Evolutionary conservation across 53 echinoderm and acorn worm species (phyloP).

Genomic region (Mesocentrotus franciscanus): DNA sequence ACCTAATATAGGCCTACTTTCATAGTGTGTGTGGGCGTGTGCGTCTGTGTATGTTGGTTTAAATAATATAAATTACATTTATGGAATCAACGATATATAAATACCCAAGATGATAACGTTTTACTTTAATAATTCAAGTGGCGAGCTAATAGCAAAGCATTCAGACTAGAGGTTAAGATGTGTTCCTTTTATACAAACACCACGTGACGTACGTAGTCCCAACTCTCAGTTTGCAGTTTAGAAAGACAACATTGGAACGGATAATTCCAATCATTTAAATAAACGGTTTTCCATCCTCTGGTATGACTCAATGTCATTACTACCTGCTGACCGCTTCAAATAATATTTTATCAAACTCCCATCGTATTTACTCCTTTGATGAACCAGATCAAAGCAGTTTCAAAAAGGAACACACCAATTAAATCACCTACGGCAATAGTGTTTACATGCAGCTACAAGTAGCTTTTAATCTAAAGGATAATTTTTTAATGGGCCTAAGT

Average conservation of each 20-base stretch:
- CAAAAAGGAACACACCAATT: not conserved
- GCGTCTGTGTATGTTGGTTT: too few relatives aligned
- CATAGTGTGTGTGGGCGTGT: too few relatives aligned
- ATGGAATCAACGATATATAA: too few relatives aligned
- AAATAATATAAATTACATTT: too few relatives aligned
- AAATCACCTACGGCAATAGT: not conserved
- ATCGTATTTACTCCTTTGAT: slow-evolving; percentile 26
- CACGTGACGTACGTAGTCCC: not conserved
- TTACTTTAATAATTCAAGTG: too few relatives aligned
- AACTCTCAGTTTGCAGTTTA: not conserved
- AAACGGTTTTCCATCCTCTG: not conserved
- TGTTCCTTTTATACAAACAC: not conserved
- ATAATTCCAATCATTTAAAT: slow-evolving; percentile 27
- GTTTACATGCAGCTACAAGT: not conserved
- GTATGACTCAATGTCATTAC: slow-evolving; percentile 32
- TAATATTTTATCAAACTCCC: slow-evolving; percentile 12
- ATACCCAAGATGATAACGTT: too few relatives aligned
- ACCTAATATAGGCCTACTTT: too few relatives aligned
- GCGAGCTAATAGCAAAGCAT: too few relatives aligned
- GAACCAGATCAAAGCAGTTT: not conserved
- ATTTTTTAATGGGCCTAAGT: too few relatives aligned
- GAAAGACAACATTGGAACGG: slow-evolving; percentile 30
- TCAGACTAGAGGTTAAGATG: too few relatives aligned
- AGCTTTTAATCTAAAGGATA: too few relatives aligned
- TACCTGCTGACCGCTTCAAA: slow-evolving; percentile 18